Evolutionary conservation across 2,113 vertebrate species (phyloP), one percentile per base, ranked within the genome.

Genomic region (Calidris pugnax): DNA sequence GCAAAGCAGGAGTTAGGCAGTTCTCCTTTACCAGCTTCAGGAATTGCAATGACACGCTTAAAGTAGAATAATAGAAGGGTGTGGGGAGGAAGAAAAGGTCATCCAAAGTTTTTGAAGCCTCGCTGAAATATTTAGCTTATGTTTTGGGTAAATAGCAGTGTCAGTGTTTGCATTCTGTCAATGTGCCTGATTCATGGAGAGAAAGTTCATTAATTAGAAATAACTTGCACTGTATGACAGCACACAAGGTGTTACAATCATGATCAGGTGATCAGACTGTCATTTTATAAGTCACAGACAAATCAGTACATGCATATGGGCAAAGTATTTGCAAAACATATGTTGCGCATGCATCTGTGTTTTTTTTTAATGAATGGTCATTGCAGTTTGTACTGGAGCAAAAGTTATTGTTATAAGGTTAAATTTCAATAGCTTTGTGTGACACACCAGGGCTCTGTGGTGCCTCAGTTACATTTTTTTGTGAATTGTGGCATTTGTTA

Each of bases 41-140:
- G 56, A 92, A 94, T 33, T 68, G 30, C 66, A 87, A 39, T 35
- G 39, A 33, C 24, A n/a, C 3, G 0, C 81, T 91, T 72, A 32
- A 56, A 59, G 51, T 83, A 55, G 18, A 77, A 3, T 77, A 74
- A 45, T 71, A 73, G 62, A 81, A 77, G 41, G 14, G 6, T 9
- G 10, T 64, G 43, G 21, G 19, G 39, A 91, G 73, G 53, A 47
- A 62, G 68, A 81, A 84, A 64, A 60, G 43, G 69, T 92, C 77
- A 87, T 64, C 43, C 66, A 60, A 56, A 93, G 88, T 92, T 93
- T 93, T 59, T 87, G 37, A 93, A 84, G 33, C 53, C 21, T 84
- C 1, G 3, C 12, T 89, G 39, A 94, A 92, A 89, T 89, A 91
- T 53, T 83, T 89, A 85, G 30, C 20, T 78, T 77, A 62, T 64